Evolutionary conservation across 2,113 vertebrate species (phyloP), one percentile per base, ranked within the genome.

Genomic region (Perca flavescens): DNA sequence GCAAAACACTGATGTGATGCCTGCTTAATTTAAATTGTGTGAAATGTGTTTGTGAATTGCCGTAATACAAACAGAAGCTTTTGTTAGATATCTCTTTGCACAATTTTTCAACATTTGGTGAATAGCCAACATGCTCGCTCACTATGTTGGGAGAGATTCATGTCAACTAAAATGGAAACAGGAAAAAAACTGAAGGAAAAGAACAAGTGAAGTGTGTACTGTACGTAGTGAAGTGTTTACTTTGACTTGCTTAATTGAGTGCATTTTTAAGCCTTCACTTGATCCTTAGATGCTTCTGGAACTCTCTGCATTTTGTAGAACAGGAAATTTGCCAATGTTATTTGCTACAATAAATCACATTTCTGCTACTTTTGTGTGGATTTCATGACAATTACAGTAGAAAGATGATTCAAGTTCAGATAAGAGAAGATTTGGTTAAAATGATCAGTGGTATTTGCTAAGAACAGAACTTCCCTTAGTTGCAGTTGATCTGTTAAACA

Each of bases 311-410:
- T 90, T 93, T 92, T 91, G 74, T 90, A 85, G 88, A 77, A 69
- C 36, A 86, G 66, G 66, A 86, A 77, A 74, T 81, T 21, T 65
- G 85, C 83, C 86, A 86, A 84, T 85, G 77, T 74, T 87, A 77
- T 92, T 91, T 93, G 74, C 87, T 89, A 90, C 84, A 94, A 90
- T 94, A 94, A 94, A 93, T 78, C 57, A 85, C 58, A 82, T 93
- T 93, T 93, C 86, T 90, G 88, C 85, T 85, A 89, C 52, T 46
- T 2, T 60, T 74, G 74, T 85, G 77, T 89, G 56, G 40, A 58
- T 56, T 79, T 82, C 15, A 43, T 76, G 10, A 36, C 5, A 77
- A n/a, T 47, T 56, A 11, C 9, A 43, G 2, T 2, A 16, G 15
- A 15, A 54, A 53, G 1, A 62, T 65, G 14, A 53, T 53, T 25